Evolutionary conservation across 2,797 vertebrate genomes (phyloP), one percentile per base, ranked within the genome.

Genomic region (Alosa sapidissima): DNA sequence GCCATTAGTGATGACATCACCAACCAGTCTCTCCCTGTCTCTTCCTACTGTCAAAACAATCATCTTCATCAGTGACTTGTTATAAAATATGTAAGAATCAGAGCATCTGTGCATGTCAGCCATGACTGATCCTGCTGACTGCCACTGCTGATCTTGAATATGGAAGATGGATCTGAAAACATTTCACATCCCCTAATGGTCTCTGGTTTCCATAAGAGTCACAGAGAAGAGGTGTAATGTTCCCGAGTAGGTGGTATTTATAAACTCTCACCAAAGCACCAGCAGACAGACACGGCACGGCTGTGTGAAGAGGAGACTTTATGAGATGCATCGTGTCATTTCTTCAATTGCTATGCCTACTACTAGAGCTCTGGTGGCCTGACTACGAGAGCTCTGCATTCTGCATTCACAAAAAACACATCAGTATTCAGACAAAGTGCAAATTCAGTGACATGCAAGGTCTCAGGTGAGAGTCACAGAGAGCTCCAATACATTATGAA

Each of bases 1-100:
- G 14, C 47, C 75, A 81, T 84, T 85, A 55, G 45, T 45, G 52
- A 83, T 81, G 54, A 86, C 81, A 48, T 78, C 72, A 60, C 54
- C 28, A 81, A n/a, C n/a, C n/a, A n/a, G n/a, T n/a, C n/a, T n/a
- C n/a, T n/a, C n/a, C n/a, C n/a, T n/a, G n/a, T n/a, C n/a, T n/a
- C n/a, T n/a, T n/a, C n/a, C n/a, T n/a, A n/a, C 33, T 72, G 68
- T 72, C 13, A 72, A 41, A 72, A 19, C 33, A 72, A 72, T 36
- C n/a, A 65, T 72, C 3, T 14, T 65, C 68, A 72, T 16, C 28
- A 72, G 13, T 41, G 68, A 72, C 68, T 72, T 41, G 33, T 72
- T 68, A 68, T 68, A 14, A 41, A 72, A 72, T 72, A 72, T 36
- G 13, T 16, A 72, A 16, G 33, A 41, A 36, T 72, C 68, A 72